Base-by-base conservation (phyloP, 2,113 vertebrate genomes). In the Tor tambroides region DNA sequence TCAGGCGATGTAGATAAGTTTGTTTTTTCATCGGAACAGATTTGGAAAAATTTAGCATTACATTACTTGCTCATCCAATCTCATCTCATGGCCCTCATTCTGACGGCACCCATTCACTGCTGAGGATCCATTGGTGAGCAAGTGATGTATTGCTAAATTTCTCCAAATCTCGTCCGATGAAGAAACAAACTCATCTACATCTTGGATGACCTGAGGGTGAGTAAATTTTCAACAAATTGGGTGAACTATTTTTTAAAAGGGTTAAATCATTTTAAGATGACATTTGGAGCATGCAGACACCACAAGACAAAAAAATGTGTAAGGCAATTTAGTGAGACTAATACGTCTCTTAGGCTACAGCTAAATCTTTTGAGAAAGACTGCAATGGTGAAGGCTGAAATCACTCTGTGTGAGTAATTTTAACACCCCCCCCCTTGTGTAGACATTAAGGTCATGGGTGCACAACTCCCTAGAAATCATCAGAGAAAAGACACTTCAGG, bases 361-460 rank as follows among this genome's bases (percentile, higher is more conserved):
- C 49, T 79, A 79, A 79, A 79, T 79, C 56, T 85, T 85, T 30
- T 32, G 8, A 67, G 75, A 69, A 38, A 51, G 43, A 69, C 75
- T 19, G 23, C 65, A 71, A n/a, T 19, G 21, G 61, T 51, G 41
- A 74, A 26, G 43, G 81, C 54, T 43, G 54, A 32, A 56, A 43
- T 76, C 30, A 38, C 83, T 67, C 15, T 26, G 26, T 21, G 38
- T 85, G 84, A 88, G 84, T 86, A 77, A 88, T 88, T 82, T 85
- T 65, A 32, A 69, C 72, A 46, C 56, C 72, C 9, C 56, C 72
- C 9, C 78, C 75, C 43, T 83, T 61, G 12, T 54, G 35, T 17
- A 56, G 79, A 82, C 71, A 26, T 54, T 30, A 71, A 88, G 84
- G 83, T 88, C 77, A 75, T 35, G 54, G 23, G 41, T 41, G 78